Evolutionary conservation across 2,113 vertebrate species (phyloP), one percentile per base, ranked within the genome.

Genomic region (Myrmophylax atrothorax): DNA sequence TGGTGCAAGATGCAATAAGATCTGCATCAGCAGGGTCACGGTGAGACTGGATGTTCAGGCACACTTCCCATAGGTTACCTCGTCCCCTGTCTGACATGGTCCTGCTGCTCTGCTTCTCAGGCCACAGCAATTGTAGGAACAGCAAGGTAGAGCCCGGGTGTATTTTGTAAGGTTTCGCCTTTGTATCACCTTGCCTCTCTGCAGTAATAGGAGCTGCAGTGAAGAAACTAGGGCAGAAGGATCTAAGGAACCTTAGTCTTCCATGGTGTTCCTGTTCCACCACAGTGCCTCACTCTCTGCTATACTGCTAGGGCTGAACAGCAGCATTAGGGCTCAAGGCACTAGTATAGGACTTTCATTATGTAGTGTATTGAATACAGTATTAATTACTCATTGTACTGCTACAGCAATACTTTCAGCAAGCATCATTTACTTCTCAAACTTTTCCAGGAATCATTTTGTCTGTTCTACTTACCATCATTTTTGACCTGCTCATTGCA

Each of bases 401-500:
- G 62, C 67, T 82, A 55, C 50, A 81, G 53, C 53, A 12, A 89
- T 92, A 66, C 58, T 81, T 92, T 77, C 96, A 89, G 91, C 55
- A 94, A 96, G 76, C 47, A 66, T 81, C 53, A 93, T 92, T 97
- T 62, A 38, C 97, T 90, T 92, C 90, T 93, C 92, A 92, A 97
- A 96, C 94, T 96, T 96, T 80, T 68, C 76, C 35, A 81, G 92
- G 92, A 96, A 96, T 95, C 77, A 69, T 68, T 86, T 93, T 94
- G 76, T 89, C 94, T 93, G 37, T 85, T 94, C 83, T n/a, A 87
- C 83, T 96, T 95, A 38, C 46, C 87, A 78, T 96, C 38, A 38
- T 89, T 93, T 97, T 94, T 98, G 97, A 97, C 94, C 97, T 80
- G 75, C 83, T 97, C 87, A 28, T 94, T 95, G 87, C 75, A 96